These are phyloP conservation scores for Hozukius guyotensis DNA, from an alignment of 2,797 vertebrate genomes.

Conservation along the genomic window DNA sequence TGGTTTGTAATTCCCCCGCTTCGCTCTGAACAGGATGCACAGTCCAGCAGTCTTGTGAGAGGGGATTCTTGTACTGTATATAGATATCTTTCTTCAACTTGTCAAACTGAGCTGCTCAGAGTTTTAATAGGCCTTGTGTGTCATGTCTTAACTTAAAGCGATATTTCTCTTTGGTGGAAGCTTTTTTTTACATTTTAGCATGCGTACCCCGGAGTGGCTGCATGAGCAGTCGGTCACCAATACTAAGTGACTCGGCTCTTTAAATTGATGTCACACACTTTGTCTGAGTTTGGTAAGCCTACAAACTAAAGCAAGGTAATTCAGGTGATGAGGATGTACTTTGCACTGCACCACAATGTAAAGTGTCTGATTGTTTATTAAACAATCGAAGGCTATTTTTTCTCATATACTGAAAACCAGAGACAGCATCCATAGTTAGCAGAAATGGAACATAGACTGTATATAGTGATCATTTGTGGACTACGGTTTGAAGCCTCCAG, in stretches of 20 bases:
- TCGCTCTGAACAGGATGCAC: conserved; percentile 42
- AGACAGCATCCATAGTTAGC: too few species aligned
- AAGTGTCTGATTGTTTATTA: not conserved
- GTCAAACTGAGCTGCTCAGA: conserved; percentile 44
- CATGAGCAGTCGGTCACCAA: conserved; percentile 24
- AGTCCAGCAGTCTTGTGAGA: conserved; percentile 58
- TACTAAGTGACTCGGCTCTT: conserved; percentile 37
- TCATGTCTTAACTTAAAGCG: conserved; percentile 39
- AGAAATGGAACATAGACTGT: too few species aligned
- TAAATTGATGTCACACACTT: conserved; percentile 31
- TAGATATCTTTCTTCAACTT: conserved; percentile 42
- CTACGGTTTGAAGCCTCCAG: too few species aligned
- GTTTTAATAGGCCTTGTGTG: conserved; percentile 54
- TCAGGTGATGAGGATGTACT: not conserved
- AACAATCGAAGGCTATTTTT: not conserved
- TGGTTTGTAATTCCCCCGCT: conserved; percentile 63
- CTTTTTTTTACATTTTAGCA: conserved; percentile 39
- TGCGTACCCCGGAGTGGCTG: not conserved
- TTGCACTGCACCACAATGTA: not conserved
- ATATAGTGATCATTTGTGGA: too few species aligned
- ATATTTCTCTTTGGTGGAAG: conserved; percentile 30
- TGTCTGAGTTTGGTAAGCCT: conserved; percentile 18
- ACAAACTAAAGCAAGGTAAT: conserved; percentile 11
- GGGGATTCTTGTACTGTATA: conserved; percentile 29
- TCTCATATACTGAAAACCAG: not conserved